Conservation (phyloP, 2,888 invertebrate species). For the Rhagonycha fulva region DNA sequence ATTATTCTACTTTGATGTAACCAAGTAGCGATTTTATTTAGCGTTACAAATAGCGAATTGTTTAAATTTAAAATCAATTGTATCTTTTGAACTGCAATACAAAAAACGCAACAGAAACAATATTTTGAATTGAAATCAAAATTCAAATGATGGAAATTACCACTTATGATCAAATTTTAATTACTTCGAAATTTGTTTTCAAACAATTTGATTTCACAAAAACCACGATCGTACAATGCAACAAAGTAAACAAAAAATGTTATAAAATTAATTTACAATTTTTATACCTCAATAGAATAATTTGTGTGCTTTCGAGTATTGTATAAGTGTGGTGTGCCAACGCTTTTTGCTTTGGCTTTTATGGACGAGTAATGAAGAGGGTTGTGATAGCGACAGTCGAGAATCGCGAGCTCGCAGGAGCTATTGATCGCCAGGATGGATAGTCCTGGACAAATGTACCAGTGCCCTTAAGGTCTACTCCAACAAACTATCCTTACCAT, state of each 20-base stretch:
- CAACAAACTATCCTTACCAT: neutral
- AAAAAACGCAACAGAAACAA: neutral
- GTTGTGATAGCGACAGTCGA: conserved; percentile 39
- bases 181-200: neutral
- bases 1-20: neutral
- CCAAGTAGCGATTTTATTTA: neutral
- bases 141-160: neutral
- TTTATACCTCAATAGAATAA: neutral
- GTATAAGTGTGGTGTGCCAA: conserved; percentile 21
- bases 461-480: conserved; percentile 24
- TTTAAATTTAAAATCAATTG: neutral
- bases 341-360: conserved; percentile 31
- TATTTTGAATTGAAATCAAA: neutral
- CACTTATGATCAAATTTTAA: neutral
- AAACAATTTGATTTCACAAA: neutral
- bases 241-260: neutral
- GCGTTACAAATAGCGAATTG: neutral
- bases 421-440: conserved; percentile 30
- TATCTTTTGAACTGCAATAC: neutral
- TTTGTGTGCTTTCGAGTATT: conserved; percentile 4
- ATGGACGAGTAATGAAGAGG: conserved; percentile 37
- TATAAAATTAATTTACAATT: neutral
- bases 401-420: conserved; percentile 32
- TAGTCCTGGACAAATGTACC: conserved; percentile 26
- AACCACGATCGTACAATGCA: neutral